Evolutionary conservation across 2,113 vertebrate species (phyloP), one percentile per base, ranked within the genome.

Genomic region (Halichoerus grypus): DNA sequence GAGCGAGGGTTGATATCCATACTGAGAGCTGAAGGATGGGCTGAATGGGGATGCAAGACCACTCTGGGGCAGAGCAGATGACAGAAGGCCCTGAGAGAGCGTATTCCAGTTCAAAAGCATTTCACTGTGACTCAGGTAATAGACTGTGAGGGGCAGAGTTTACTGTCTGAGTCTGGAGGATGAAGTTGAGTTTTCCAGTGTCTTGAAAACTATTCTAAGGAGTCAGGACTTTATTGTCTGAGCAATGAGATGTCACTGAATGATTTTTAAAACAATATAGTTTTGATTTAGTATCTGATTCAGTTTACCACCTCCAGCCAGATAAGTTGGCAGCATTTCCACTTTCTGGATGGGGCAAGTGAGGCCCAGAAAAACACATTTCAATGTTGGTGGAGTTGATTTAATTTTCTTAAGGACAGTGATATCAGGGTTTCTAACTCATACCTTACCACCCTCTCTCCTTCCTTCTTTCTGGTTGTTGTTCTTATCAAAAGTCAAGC

Each of bases 1-100:
- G 14, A 0, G 19, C 0, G 14, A 0, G 19, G 4, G 39, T 22
- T 39, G 28, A 24, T 46, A 10, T 0, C n/a, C 4, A 7, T 1
- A 11, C 19, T 69, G 31, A 49, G 21, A 18, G 0, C 33, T 46
- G 22, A n/a, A 55, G 19, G 53, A 11, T 2, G 16, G 21, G 11
- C 6, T 26, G 28, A 31, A 21, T 18, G 76, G 28, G 18, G 76
- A 33, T 11, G 15, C 28, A 53, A 51, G 76, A 79, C 8, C 7
- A 9, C 26, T 28, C 24, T 12, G 18, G 76, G 13, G 5, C 55
- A 69, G 28, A 81, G 28, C 16, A 6, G 8, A 7, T 6, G 63
- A 16, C 33, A 33, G 18, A 49, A 31, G 28, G 19, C 24, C 15
- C 59, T 19, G 36, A 57, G 31, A 4, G 19, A 28, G 28, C 36